Conservation (phyloP, 1,140 invertebrate species). For the Steinernema khuongi region DNA sequence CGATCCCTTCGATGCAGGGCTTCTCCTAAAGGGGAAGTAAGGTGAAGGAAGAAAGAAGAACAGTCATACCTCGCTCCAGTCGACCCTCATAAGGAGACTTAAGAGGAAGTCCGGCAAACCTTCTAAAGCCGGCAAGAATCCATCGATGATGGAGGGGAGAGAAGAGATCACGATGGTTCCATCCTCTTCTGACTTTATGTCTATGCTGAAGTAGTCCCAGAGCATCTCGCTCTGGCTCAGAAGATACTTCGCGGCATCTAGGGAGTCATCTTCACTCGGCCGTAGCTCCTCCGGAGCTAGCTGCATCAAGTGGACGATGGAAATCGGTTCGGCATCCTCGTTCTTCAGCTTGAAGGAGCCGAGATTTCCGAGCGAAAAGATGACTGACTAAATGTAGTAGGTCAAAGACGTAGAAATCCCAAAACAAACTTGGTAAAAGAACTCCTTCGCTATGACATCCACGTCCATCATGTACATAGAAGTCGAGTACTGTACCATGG, state of each 20-base stretch:
- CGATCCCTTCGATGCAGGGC: constrained; percentile 10
- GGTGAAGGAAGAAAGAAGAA: too few species aligned
- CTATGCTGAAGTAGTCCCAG: constrained; percentile 24
- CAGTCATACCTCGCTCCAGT: constrained; percentile 24
- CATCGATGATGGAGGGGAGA: constrained; percentile 17
- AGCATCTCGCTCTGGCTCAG: constrained; percentile 27
- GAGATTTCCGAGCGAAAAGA: constrained; percentile 25
- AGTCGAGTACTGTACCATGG: constrained; percentile 19
- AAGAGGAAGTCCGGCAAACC: constrained; percentile 19
- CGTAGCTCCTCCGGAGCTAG: not conserved
- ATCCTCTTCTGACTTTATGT: constrained; percentile 17
- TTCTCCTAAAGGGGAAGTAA: constrained; percentile 19
- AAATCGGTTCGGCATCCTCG: constrained; percentile 7
- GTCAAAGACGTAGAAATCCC: not conserved
- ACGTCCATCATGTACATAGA: constrained; percentile 19
- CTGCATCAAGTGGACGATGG: not conserved
- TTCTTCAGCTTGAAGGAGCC: constrained; percentile 21
- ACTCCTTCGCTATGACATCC: constrained; percentile 11
- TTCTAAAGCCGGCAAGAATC: constrained; percentile 24
- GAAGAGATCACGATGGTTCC: not conserved
- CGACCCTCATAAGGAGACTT: not conserved
- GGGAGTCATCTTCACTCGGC: constrained; percentile 4
- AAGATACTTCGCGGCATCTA: constrained; percentile 11
- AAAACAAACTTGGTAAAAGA: constrained; percentile 24
- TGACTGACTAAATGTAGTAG: constrained; percentile 1